These are phyloP conservation scores for Ceyx melanurus DNA, from an alignment of 2,113 vertebrate species.

Conservation along the genomic window DNA sequence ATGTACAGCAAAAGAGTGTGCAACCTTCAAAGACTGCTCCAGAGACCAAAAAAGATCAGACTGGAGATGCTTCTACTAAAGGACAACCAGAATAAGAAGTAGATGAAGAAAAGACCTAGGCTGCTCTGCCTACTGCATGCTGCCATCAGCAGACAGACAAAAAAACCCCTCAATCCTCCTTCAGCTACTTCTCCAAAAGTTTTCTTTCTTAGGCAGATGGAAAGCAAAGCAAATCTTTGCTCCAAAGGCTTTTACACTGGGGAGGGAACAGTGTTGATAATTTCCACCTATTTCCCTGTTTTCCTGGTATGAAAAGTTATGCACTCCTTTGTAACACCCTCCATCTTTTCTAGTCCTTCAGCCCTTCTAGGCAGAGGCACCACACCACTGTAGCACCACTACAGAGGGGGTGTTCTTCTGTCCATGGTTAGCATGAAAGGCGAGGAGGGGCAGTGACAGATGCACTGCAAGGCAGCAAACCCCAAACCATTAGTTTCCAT, in stretches of 20 bases:
- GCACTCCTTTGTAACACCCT: not conserved
- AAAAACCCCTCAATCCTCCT: not conserved
- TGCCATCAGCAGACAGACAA: not conserved
- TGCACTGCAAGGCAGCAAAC: not conserved
- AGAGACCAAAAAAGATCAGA: not conserved
- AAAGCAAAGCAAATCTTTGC: not conserved
- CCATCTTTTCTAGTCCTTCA: not conserved
- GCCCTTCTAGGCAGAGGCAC: not conserved
- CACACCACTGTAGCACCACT: rapidly evolving
- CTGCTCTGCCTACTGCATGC: not conserved
- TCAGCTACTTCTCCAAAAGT: not conserved
- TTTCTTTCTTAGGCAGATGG: not conserved
- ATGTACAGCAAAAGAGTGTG: not conserved
- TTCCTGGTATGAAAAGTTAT: not conserved
- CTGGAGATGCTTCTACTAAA: not conserved
- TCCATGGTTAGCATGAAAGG: not conserved
- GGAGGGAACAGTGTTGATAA: not conserved
- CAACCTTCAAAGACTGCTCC: not conserved
- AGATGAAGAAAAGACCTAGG: not conserved
- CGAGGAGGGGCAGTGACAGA: not conserved
- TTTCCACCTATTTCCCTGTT: not conserved
- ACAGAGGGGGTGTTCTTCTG: not conserved
- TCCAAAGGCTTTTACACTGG: not conserved
- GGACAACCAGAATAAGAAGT: not conserved
- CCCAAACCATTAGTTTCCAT: not conserved